phyloP scores from a whole-genome alignment of 2,797 vertebrate species.

The Coendou prehensilis region DNA sequence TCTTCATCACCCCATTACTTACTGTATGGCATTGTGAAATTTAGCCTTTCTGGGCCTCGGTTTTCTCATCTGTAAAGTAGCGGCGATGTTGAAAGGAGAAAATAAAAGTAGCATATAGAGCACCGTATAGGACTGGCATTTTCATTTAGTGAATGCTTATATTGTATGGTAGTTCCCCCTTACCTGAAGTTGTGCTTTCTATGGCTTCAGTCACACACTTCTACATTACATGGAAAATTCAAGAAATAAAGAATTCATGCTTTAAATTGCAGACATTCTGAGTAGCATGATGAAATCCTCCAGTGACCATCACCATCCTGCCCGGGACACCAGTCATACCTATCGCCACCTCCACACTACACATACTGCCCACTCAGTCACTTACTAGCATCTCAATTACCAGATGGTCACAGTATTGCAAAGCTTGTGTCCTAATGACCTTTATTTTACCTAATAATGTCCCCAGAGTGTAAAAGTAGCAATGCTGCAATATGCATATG shows the following conservation, averaged over 20 bases:
- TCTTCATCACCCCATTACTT: not conserved
- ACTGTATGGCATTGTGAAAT: not conserved
- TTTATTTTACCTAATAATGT: not conserved
- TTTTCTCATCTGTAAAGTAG: not conserved
- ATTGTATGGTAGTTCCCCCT: not conserved
- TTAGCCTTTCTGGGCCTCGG: not conserved
- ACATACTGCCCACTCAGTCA: not conserved
- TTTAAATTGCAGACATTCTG: slow-evolving; percentile 9
- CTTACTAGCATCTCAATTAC: not conserved
- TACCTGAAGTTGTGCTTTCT: not conserved
- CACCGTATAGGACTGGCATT: not conserved
- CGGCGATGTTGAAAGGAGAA: not conserved
- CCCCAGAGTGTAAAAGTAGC: not conserved
- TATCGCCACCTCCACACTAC: not conserved
- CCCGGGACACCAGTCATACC: not conserved
- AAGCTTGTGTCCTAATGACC: not conserved
- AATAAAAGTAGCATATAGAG: not conserved
- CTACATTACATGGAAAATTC: not conserved
- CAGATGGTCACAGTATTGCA: not conserved
- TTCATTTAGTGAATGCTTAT: not conserved
- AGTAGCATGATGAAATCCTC: not conserved
- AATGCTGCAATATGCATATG: not conserved
- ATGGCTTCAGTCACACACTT: not conserved
- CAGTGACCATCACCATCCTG: not conserved
- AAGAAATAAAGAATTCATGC: not conserved